These are phyloP conservation scores for Meles meles DNA, from an alignment of 2,113 vertebrate species.

Conservation along the genomic window DNA sequence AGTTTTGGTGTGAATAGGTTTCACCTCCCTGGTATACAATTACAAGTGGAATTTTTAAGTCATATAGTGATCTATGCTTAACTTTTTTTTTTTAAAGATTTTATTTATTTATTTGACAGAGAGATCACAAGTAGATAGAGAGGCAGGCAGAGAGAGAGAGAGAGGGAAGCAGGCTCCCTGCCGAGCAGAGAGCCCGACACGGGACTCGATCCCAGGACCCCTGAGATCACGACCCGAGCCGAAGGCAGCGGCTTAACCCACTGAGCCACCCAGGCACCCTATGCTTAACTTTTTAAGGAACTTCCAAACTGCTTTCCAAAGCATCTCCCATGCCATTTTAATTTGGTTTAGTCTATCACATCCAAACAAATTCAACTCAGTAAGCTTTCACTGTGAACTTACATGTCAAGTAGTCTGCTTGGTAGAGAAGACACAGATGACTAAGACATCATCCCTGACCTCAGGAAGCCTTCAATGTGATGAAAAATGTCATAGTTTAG, in stretches of 20 bases:
- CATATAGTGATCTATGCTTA: neutral
- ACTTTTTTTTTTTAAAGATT: too few relatives aligned
- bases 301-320: slow-evolving; percentile 3
- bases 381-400: neutral
- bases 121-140: too few relatives aligned
- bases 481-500: neutral
- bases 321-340: neutral
- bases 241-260: too few relatives aligned
- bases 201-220: too few relatives aligned
- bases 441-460: neutral
- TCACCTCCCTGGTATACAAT: neutral
- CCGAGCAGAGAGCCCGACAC: too few relatives aligned
- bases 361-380: neutral
- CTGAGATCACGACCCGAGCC: too few relatives aligned
- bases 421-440: neutral
- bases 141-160: too few relatives aligned
- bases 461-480: neutral
- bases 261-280: too few relatives aligned
- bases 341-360: neutral
- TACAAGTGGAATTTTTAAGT: neutral
- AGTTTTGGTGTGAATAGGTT: neutral
- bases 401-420: too few relatives aligned
- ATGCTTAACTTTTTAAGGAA: neutral
- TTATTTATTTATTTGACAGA: too few relatives aligned
- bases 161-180: too few relatives aligned